Evolutionary conservation across 1,140 invertebrate genomes (phyloP), one percentile per base, ranked within the genome.

Genomic region (Drosophila yakuba): DNA sequence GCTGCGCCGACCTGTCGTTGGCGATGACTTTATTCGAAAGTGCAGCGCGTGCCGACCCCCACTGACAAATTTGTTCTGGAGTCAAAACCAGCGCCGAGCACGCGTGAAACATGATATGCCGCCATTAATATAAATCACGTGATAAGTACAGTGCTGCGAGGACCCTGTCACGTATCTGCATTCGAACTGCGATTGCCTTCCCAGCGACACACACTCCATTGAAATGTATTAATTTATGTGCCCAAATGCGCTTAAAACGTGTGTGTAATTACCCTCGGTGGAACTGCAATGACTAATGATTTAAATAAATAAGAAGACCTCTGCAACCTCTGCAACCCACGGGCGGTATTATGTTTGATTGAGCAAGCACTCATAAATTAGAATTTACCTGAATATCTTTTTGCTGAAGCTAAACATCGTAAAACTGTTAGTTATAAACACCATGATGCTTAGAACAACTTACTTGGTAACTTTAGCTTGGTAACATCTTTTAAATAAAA

Each of bases 71-170:
- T 91, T 91, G 80, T 75, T 82, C 68, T 85, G 72, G 78, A 90
- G 83, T 75, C 82, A 90, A 91, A 86, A 79, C 84, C 79, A 61
- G 76, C 86, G 77, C 73, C 74, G 72, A 88, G 66, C 78, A 91
- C 85, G 90, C 90, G 90, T 91, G 90, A 91, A 91, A 90, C 90
- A 89, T 91, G 90, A 88, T 91, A 91, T 91, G 74, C 76, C 56
- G 75, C 90, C 83, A 91, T 91, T 85, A 91, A 90, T 91, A 91
- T 91, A 91, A 91, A 91, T 91, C 90, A 91, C 74, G 64, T 80
- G 74, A 89, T 90, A 89, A 90, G 74, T 75, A 80, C 64, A 80
- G 82, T 62, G 68, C 62, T 64, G 69, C 74, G 64, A 64, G 51
- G 85, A 68, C 73, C 57, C 57, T 77, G 66, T 62, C 66, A 58